A percentile compares a stretch with the other conserved stretches of the same genome.
Conservation (phyloP, 2,113 vertebrate species). For the human region DNA sequence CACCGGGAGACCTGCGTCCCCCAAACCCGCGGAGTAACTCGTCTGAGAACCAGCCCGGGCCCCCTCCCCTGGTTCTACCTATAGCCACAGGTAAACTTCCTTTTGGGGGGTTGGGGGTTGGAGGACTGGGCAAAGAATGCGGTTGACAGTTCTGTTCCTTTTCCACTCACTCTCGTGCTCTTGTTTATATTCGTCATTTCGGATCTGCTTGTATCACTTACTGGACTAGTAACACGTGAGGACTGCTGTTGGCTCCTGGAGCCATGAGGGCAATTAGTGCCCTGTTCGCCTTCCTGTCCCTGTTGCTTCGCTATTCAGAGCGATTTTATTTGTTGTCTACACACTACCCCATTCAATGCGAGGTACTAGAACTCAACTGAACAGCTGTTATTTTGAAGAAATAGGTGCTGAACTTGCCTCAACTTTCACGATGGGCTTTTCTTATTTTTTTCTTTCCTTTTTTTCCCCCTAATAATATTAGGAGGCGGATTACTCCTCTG, state of each 20-base stretch:
- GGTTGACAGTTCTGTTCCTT: too few relatives aligned
- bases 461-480: background rate
- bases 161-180: fast-evolving
- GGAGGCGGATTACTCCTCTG: background rate
- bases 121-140: background rate
- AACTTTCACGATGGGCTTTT: background rate
- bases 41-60: background rate
- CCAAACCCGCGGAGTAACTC: background rate
- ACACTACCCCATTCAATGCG: background rate
- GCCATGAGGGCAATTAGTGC: background rate
- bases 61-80: background rate
- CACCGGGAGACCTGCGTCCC: background rate
- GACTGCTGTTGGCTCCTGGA: background rate
- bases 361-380: background rate
- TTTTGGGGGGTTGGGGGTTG: too few relatives aligned
- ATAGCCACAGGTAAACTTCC: background rate
- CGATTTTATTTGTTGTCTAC: background rate
- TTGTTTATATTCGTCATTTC: background rate
- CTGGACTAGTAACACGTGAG: background rate
- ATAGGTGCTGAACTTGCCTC: background rate
- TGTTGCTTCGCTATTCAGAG: background rate
- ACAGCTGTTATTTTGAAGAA: slow-evolving; percentile 19
- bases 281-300: background rate
- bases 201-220: background rate
- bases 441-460: background rate